Base-by-base conservation (phyloP, 2,888 invertebrate genomes). In the Heliconius ethilla region DNA sequence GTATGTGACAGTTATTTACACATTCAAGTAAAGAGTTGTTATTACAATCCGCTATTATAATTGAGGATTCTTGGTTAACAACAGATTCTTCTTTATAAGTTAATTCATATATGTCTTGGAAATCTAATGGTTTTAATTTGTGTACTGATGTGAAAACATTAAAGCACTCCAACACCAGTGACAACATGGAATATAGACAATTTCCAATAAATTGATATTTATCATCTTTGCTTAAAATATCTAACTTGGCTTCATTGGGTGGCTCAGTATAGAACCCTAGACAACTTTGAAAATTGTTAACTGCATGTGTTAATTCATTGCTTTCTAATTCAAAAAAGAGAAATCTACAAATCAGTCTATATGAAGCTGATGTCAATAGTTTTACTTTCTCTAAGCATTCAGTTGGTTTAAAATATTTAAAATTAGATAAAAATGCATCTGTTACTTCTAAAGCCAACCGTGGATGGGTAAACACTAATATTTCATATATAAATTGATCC, bases 361-460 rank as follows among this genome's bases (percentile, higher is more conserved):
- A 93, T 62, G 87, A 88, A 45, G 90, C 89, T 51, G 85, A 81
- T 11, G 88, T 84, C 13, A 94, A 79, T 22, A 87, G 77, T 74
- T 85, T 84, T 33, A 93, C 80, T 81, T 88, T 89, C n/a, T 84
- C 78, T 10, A 90, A 81, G 81, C 89, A 87, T 76, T 90, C 87
- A 37, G 81, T 84, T 6, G 94, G 94, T 45, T 86, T 81, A 55
- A 87, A 87, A 81, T 93, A 91, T 83, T 92, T 92, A 69, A 93
- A 88, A 78, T 90, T 87, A 18, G 88, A 86, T 69, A 90, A 82
- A 78, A 93, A 89, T 45, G 90, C 87, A 75, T 84, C 84, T 2
- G 89, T 87, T 10, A 94, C 85, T 83, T 93, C 88, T 63, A 91
- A n/a, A 72, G 89, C 87, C 22, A 94, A 81, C 70, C 86, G 85